Percentiles rank a stretch among this genome's conserved stretches.
These are phyloP conservation scores for Trichonephila clavipes DNA, from an alignment of 1,140 invertebrate genomes.

Conservation along the genomic window DNA sequence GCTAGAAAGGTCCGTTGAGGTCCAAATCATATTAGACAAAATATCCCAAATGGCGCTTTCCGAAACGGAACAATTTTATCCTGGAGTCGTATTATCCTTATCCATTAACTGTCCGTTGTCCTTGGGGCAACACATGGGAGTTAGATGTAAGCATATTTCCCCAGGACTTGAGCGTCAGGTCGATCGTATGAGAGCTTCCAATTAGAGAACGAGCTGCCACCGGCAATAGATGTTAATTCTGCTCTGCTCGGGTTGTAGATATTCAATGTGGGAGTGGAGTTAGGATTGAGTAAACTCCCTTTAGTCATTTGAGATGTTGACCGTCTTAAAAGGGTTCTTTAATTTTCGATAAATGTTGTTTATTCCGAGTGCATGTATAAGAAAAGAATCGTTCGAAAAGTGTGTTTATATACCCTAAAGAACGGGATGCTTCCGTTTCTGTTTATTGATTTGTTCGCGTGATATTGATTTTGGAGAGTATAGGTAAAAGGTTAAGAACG, in stretches of 20 bases:
- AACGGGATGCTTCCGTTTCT: no score
- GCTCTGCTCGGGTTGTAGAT: not conserved
- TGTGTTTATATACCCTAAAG: not conserved
- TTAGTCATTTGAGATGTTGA: not conserved
- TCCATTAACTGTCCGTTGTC: constrained; percentile 29
- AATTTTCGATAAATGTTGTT: not conserved
- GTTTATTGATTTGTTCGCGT: no score
- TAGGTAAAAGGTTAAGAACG: no score
- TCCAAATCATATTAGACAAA: constrained; percentile 11
- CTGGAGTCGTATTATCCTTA: constrained; percentile 17
- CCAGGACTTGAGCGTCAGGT: not conserved
- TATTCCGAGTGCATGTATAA: not conserved
- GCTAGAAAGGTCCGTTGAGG: not conserved
- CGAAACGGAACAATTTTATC: not conserved
- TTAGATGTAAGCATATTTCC: constrained; percentile 22
- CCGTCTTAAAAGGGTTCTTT: constrained; percentile 17
- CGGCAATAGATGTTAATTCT: constrained; percentile 32
- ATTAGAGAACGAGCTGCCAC: constrained; percentile 25
- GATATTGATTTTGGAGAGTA: no score
- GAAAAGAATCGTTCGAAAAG: not conserved
- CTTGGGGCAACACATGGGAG: constrained; percentile 3
- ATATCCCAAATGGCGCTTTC: constrained; percentile 5
- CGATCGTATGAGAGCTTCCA: not conserved
- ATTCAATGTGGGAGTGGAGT: not conserved
- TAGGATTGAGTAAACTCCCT: not conserved